Evolutionary conservation across 2,888 invertebrate species (phyloP).

Genomic region (Lucinisca nassula): DNA sequence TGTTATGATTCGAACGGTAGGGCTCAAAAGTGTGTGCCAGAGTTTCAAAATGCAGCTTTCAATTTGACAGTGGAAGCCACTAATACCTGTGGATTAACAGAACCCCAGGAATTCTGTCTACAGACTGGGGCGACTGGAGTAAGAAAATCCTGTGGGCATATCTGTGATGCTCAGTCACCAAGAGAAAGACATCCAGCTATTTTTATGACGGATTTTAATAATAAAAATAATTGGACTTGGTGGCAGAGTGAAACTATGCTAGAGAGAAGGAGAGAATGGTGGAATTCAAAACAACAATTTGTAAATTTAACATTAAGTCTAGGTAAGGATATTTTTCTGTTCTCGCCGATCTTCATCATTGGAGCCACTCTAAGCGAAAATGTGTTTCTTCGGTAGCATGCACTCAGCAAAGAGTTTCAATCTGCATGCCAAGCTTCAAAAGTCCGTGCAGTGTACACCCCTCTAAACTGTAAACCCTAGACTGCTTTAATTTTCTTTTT

Average conservation of each 20-base stretch:
- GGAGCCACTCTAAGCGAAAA: too few relatives aligned
- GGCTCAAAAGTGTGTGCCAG: slow-evolving; percentile 96
- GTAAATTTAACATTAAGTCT: slow-evolving; percentile 97
- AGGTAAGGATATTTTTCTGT: slow-evolving; percentile 90
- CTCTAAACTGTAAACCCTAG: too few relatives aligned
- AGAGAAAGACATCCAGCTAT: slow-evolving; percentile 91
- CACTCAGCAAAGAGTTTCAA: too few relatives aligned
- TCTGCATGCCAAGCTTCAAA: too few relatives aligned
- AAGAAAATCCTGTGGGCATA: slow-evolving; percentile 90
- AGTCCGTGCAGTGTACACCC: too few relatives aligned
- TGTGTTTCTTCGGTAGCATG: too few relatives aligned
- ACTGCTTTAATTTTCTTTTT: too few relatives aligned
- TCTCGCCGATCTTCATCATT: too few relatives aligned
- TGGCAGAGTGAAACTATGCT: slow-evolving; percentile 95
- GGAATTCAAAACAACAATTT: slow-evolving; percentile 88
- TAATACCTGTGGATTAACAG: slow-evolving; percentile 97
- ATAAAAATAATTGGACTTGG: slow-evolving; percentile 89
- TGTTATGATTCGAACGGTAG: slow-evolving; percentile 87
- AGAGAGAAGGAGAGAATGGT: slow-evolving; percentile 96
- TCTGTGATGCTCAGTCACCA: slow-evolving; percentile 91
- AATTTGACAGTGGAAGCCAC: slow-evolving; percentile 96
- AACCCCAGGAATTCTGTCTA: slow-evolving; percentile 92
- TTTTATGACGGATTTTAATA: slow-evolving; percentile 97
- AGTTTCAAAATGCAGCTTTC: slow-evolving; percentile 98
- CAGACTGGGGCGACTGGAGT: slow-evolving; percentile 93